Evolutionary conservation across 2,797 vertebrate species (phyloP).

Genomic region (Parauchenoglanis punctatus): DNA sequence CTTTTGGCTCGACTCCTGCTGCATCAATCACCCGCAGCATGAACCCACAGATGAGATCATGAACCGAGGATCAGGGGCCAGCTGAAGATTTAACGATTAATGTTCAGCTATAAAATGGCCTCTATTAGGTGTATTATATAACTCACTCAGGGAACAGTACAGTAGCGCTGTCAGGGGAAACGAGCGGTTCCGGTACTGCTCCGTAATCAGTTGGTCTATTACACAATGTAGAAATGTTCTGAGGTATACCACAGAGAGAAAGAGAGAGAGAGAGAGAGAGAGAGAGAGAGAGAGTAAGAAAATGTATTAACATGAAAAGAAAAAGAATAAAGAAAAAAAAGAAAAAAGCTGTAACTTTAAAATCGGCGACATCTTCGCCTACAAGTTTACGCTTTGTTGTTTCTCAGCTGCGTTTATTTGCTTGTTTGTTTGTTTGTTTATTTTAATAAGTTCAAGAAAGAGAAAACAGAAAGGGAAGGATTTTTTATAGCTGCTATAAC

Average conservation of each 20-base stretch:
- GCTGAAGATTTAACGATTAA: constrained; percentile 1
- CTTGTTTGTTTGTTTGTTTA: not conserved
- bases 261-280: constrained; percentile 10
- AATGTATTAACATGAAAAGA: too few relatives aligned
- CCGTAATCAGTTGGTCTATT: constrained; percentile 8
- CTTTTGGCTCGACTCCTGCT: constrained; percentile 23
- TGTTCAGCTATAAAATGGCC: constrained; percentile 6
- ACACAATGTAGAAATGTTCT: not conserved
- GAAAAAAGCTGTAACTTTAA: not conserved
- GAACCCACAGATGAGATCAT: constrained; percentile 12
- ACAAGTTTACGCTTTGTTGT: not conserved
- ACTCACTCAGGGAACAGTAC: constrained; percentile 15
- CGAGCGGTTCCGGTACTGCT: not conserved
- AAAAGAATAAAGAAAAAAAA: not conserved
- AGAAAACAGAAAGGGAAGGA: not conserved
- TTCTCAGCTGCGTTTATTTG: not conserved
- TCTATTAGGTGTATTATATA: constrained; percentile 28
- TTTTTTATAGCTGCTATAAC: not conserved
- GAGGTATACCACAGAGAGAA: not conserved
- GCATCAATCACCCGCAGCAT: constrained; percentile 30
- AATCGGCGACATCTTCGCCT: not conserved
- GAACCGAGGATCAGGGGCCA: constrained; percentile 6
- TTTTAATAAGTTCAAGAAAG: not conserved
- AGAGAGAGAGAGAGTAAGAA: not conserved
- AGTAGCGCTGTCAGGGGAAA: constrained; percentile 15